Base-by-base conservation (phyloP, 2,888 invertebrate genomes). In the Eupithecia vulgata region DNA sequence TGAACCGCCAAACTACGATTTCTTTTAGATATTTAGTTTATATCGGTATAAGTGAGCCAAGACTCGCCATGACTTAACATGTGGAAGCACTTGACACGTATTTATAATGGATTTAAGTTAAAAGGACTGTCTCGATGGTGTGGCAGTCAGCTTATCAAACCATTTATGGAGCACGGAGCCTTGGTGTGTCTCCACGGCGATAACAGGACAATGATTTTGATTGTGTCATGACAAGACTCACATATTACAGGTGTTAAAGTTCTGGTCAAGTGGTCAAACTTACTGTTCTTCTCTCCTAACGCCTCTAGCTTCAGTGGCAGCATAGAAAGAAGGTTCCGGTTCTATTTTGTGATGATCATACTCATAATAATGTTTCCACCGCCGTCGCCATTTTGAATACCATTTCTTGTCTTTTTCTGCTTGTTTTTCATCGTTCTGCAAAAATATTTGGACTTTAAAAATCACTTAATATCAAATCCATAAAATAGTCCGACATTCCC, bases 321-420 rank as follows among this genome's bases (percentile, higher is more conserved):
- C 94, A 81, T 97, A 97, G 85, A 98, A 98, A 0, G 97, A 97
- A 0, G 97, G 97, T 81, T 98, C 98, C n/a, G 96, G 95, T 48
- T 96, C 96, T 34, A 97, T 96, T 79, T 96, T 91, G 15, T 94
- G 94, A 73, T 96, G 96, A 79, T 97, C 95, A 73, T 96, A 96
- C 74, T 97, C 96, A 78, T 96, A 96, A 17, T 96, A 78, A 68
- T 95, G 87, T 62, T 93, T 92, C 92, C 95, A 95, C 78, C 92
- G 87, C 74, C 95, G 95, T 7, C 95, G 95, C 92, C 95, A 95
- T 85, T 94, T 95, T 73, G 94, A 90, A 76, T 95, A 88, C 82
- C 95, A 93, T 68, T 83, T 93, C 69, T 95, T 95, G 83, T 94
- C 95, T 76, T 94, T 95, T 81, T 92, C 95, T 40, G 92, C 93